Percentiles rank a stretch among this genome's conserved stretches.
Evolutionary conservation across 2,888 invertebrate species (phyloP).

Genomic region (Erannis defoliaria): DNA sequence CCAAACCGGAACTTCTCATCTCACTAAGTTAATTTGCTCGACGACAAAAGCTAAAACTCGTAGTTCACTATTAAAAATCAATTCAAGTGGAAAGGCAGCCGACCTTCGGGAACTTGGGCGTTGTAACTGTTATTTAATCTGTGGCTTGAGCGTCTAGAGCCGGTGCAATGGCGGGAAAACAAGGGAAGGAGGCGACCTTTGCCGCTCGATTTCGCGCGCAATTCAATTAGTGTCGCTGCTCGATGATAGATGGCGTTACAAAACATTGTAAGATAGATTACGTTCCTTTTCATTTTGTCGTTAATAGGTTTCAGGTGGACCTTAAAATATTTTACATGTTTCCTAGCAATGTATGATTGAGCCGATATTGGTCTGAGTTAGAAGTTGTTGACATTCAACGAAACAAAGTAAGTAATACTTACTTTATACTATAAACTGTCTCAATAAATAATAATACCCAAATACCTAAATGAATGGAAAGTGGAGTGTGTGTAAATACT

Average conservation of each 20-base stretch:
- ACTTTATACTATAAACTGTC: no score
- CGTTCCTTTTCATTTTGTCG: constrained; percentile 13
- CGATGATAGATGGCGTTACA: constrained; percentile 76
- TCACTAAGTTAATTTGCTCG: constrained; percentile 77
- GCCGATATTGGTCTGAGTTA: no score
- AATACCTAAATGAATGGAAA: no score
- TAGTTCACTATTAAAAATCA: constrained; percentile 84
- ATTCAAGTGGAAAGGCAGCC: constrained; percentile 76
- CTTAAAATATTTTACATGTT: no score
- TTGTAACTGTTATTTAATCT: constrained; percentile 35
- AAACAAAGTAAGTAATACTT: no score
- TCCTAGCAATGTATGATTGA: no score
- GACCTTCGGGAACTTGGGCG: constrained; percentile 72
- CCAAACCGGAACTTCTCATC: constrained; percentile 65
- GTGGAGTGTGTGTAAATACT: no score
- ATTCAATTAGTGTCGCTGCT: constrained; percentile 82
- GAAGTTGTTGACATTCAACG: no score
- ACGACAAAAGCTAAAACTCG: constrained; percentile 77
- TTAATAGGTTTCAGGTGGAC: no score
- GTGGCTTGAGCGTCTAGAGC: constrained; percentile 60
- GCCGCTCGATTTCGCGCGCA: constrained; percentile 85
- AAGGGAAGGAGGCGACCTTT: constrained; percentile 80
- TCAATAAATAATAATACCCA: no score
- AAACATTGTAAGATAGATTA: constrained; percentile 33
- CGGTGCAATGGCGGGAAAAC: constrained; percentile 78